Evolutionary conservation across 2,888 invertebrate species (phyloP).

Genomic region (Hypena proboscidalis): DNA sequence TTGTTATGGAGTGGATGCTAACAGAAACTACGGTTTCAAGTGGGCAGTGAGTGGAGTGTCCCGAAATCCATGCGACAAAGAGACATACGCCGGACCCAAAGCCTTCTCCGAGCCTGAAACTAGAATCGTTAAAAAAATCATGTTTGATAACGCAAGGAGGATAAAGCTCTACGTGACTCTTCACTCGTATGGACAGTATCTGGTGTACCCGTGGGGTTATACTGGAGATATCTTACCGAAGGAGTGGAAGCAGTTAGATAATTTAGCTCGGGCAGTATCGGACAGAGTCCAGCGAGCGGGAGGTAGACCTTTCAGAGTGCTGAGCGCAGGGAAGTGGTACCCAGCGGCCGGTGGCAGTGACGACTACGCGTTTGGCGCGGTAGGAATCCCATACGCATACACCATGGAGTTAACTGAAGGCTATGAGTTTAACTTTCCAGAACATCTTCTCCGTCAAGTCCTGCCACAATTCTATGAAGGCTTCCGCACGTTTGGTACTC

Average conservation of each 20-base stretch:
- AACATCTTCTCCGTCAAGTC: conserved; percentile 49
- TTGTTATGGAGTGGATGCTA: conserved; percentile 88
- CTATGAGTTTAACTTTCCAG: conserved; percentile 88
- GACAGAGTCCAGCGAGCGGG: conserved; percentile 71
- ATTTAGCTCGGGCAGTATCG: conserved; percentile 69
- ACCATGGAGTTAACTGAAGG: conserved; percentile 87
- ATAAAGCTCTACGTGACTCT: conserved; percentile 88
- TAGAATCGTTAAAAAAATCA: conserved; percentile 79
- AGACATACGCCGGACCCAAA: conserved; percentile 85
- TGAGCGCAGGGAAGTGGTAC: conserved; percentile 84
- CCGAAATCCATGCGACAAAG: conserved; percentile 81
- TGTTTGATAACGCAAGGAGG: conserved; percentile 74
- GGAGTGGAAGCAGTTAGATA: conserved; percentile 74
- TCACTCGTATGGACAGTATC: conserved; percentile 88
- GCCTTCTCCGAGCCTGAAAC: conserved; percentile 88
- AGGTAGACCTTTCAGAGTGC: conserved; percentile 71
- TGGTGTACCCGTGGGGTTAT: conserved; percentile 88
- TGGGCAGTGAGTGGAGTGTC: conserved; percentile 89
- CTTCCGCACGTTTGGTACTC: conserved; percentile 60
- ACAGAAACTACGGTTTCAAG: conserved; percentile 89
- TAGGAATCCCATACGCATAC: conserved; percentile 83
- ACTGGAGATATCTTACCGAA: conserved; percentile 77
- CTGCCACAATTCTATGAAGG: conserved; percentile 74
- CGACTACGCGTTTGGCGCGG: conserved; percentile 85
- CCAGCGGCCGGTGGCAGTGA: conserved; percentile 87